Evolutionary conservation across 2,888 invertebrate species (phyloP).

Genomic region (Lapara coniferarum): DNA sequence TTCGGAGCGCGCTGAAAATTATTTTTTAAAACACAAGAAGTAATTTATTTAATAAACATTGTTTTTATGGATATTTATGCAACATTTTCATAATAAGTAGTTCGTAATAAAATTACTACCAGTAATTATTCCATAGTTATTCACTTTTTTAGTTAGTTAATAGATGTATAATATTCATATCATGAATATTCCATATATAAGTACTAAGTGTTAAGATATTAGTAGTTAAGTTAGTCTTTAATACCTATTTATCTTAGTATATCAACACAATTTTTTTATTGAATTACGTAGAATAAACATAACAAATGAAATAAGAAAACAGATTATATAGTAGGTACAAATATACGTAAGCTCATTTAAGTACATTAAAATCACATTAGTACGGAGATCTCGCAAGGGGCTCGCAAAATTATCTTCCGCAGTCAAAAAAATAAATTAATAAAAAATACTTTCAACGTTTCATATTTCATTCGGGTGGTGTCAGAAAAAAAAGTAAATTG

Average conservation of each 20-base stretch:
- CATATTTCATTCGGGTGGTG: constrained; percentile 64
- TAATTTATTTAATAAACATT: neutral
- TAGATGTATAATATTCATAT: too few species aligned
- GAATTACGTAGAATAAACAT: constrained; percentile 32
- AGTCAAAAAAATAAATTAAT: constrained; percentile 76
- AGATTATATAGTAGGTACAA: constrained; percentile 54
- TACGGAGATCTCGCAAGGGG: constrained; percentile 68
- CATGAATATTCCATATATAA: neutral
- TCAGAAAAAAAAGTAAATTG: constrained; percentile 73
- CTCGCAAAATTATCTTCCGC: constrained; percentile 70
- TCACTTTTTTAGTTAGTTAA: too few species aligned
- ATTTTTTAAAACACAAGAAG: neutral
- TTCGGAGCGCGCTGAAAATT: neutral
- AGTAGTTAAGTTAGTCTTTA: too few species aligned
- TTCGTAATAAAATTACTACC: too few species aligned
- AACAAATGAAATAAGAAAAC: constrained; percentile 54
- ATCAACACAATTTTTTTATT: neutral
- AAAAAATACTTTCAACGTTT: constrained; percentile 66
- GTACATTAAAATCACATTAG: constrained; percentile 84
- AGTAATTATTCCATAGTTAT: too few species aligned
- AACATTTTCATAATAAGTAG: too few species aligned
- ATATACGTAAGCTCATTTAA: constrained; percentile 73
- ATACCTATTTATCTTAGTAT: too few species aligned
- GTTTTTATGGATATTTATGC: too few species aligned
- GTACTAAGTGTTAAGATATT: too few species aligned